Conservation (phyloP, 1,140 invertebrate genomes). For the Drosophila teissieri region DNA sequence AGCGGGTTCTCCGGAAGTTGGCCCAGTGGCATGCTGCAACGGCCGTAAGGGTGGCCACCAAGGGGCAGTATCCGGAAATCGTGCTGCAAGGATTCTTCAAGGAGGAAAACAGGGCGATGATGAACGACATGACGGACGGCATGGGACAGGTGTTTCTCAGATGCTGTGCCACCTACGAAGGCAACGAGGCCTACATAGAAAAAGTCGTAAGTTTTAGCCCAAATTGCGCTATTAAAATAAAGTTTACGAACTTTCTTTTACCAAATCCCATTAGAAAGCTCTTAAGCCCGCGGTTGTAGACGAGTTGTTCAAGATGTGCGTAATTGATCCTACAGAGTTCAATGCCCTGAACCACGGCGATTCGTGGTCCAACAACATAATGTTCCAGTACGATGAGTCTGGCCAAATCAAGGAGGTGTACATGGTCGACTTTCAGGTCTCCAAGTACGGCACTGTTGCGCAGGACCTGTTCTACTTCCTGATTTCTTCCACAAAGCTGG, state of each 20-base stretch:
- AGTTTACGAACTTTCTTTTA: neutral
- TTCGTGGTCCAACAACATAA: conserved; percentile 86
- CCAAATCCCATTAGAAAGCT: conserved; percentile 28
- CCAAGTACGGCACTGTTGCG: conserved; percentile 61
- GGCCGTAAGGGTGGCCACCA: conserved; percentile 84
- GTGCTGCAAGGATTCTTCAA: conserved; percentile 47
- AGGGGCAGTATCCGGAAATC: conserved; percentile 63
- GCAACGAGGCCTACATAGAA: conserved; percentile 56
- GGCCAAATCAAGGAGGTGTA: conserved; percentile 80
- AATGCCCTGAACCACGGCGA: conserved; percentile 88
- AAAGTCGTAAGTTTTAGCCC: conserved; percentile 40
- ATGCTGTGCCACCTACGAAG: conserved; percentile 45
- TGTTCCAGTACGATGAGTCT: conserved; percentile 86
- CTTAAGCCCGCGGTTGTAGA: conserved; percentile 30
- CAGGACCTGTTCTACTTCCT: conserved; percentile 71
- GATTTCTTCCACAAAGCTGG: conserved; percentile 65
- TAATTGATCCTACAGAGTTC: conserved; percentile 85
- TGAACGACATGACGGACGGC: conserved; percentile 44
- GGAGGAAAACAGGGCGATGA: conserved; percentile 37
- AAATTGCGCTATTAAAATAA: neutral
- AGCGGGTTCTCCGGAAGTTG: conserved; percentile 85
- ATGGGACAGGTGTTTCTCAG: conserved; percentile 36
- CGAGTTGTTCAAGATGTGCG: conserved; percentile 31
- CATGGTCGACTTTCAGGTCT: conserved; percentile 68
- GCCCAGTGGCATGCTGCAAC: conserved; percentile 86